Conservation (phyloP, 2,113 vertebrate species). For the Hirundichthys speculiger region DNA sequence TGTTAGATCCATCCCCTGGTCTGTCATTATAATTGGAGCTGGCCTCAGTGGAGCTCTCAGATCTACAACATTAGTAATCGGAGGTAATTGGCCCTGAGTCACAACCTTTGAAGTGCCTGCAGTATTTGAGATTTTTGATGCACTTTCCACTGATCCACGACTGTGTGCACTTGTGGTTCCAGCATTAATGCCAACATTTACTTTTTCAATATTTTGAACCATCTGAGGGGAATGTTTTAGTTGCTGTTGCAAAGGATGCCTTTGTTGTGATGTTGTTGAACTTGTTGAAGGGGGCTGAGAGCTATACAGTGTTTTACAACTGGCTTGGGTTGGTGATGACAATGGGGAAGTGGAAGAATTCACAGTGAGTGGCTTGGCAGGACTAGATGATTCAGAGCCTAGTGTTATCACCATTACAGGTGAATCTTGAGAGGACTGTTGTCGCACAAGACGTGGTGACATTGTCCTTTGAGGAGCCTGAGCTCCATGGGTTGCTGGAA, state of each 20-base stretch:
- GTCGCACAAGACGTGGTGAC: conserved; percentile 86
- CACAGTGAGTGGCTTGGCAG: conserved; percentile 85
- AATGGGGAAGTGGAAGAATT: conserved; percentile 89
- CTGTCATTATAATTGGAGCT: conserved; percentile 95
- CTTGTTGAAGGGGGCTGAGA: conserved; percentile 80
- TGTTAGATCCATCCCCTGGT: conserved; percentile 98
- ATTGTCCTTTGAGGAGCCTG: conserved; percentile 83
- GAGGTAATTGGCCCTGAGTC: conserved; percentile 84
- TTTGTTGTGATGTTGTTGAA: conserved; percentile 79
- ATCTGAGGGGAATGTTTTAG: conserved; percentile 79
- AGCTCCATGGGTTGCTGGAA: conserved; percentile 85
- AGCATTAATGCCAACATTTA: conserved; percentile 72
- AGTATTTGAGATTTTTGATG: conserved; percentile 91
- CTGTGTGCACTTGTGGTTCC: conserved; percentile 80
- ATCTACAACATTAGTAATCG: conserved; percentile 86
- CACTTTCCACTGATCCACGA: conserved; percentile 89
- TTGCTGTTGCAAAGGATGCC: conserved; percentile 71
- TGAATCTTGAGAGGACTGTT: conserved; percentile 90
- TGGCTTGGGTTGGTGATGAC: conserved; percentile 86
- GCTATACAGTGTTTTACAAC: conserved; percentile 82
- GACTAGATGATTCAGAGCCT: conserved; percentile 85
- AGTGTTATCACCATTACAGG: conserved; percentile 91
- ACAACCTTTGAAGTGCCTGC: conserved; percentile 86
- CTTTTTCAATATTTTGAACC: conserved; percentile 78
- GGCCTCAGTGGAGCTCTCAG: conserved; percentile 89